Evolutionary conservation across 2,888 invertebrate species (phyloP).

Genomic region (Ecliptopera silaceata): DNA sequence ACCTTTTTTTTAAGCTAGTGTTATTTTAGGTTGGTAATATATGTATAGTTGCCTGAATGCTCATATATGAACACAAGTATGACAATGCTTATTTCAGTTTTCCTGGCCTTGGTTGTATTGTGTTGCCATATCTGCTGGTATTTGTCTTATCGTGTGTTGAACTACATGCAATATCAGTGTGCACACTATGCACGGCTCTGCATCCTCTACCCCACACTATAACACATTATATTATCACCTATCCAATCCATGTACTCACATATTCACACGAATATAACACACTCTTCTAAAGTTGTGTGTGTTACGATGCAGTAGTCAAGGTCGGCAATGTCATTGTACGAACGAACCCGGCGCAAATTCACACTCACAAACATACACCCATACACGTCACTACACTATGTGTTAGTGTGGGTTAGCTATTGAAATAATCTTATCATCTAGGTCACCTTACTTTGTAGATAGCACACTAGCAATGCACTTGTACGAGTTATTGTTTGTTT

Average conservation of each 20-base stretch:
- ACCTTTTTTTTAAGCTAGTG: too few relatives aligned
- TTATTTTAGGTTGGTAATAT: too few relatives aligned
- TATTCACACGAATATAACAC: constrained; percentile 18
- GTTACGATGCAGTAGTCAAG: constrained; percentile 77
- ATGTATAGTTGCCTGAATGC: too few relatives aligned
- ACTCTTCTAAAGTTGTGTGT: constrained; percentile 32
- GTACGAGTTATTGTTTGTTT: constrained; percentile 42
- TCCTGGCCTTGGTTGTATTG: constrained; percentile 72
- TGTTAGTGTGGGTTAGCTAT: constrained; percentile 58
- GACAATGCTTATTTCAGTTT: constrained; percentile 31
- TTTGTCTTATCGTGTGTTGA: constrained; percentile 80
- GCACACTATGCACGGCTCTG: constrained; percentile 41
- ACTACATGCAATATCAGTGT: constrained; percentile 62
- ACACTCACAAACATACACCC: constrained; percentile 53
- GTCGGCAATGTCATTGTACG: constrained; percentile 82
- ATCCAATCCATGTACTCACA: constrained; percentile 19
- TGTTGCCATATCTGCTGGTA: constrained; percentile 49
- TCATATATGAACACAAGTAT: background rate
- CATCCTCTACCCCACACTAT: constrained; percentile 45
- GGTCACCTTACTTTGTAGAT: constrained; percentile 82
- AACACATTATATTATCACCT: constrained; percentile 5
- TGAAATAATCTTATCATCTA: constrained; percentile 82
- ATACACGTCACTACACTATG: constrained; percentile 33
- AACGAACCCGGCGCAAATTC: constrained; percentile 66
- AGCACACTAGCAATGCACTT: constrained; percentile 57